Percentiles rank a stretch among this genome's conserved stretches.
These are phyloP conservation scores for Leucoma salicis DNA, from an alignment of 2,888 invertebrate genomes.

Conservation along the genomic window DNA sequence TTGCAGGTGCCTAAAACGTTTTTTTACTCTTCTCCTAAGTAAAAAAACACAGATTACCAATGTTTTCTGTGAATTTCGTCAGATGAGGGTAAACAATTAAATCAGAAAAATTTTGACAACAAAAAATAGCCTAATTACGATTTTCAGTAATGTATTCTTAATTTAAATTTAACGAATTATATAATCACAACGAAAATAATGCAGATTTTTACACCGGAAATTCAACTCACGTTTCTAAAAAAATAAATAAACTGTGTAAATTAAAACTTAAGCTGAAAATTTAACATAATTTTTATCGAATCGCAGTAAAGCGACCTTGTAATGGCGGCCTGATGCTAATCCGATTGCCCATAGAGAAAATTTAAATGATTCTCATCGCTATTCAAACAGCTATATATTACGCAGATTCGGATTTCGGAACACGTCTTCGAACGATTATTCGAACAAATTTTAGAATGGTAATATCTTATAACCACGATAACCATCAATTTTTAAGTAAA, in stretches of 20 bases:
- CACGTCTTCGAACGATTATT: conserved; percentile 7
- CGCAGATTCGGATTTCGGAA: conserved; percentile 21
- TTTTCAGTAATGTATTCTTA: too few species aligned
- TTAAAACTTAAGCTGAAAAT: conserved; percentile 31
- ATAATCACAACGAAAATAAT: background rate
- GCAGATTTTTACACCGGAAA: background rate
- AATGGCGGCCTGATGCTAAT: conserved; percentile 72
- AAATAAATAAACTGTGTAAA: conserved; percentile 26
- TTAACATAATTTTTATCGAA: conserved; percentile 53
- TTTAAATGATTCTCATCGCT: conserved; percentile 58
- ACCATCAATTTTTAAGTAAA: background rate
- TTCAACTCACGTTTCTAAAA: conserved; percentile 10
- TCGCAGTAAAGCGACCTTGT: conserved; percentile 46
- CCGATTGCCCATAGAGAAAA: conserved; percentile 65
- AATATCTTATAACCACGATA: conserved; percentile 1
- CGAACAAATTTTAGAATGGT: conserved; percentile 9
- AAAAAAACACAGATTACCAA: too few species aligned
- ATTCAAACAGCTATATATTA: conserved; percentile 53
- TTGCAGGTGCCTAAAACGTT: too few species aligned
- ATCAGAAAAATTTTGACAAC: too few species aligned
- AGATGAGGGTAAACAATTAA: too few species aligned
- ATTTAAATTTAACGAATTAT: too few species aligned
- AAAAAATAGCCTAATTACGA: too few species aligned
- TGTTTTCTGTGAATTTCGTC: too few species aligned
- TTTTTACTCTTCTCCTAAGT: too few species aligned